Evolutionary conservation across 2,113 vertebrate genomes (phyloP), one percentile per base, ranked within the genome.

Genomic region (Dissostichus mawsoni): DNA sequence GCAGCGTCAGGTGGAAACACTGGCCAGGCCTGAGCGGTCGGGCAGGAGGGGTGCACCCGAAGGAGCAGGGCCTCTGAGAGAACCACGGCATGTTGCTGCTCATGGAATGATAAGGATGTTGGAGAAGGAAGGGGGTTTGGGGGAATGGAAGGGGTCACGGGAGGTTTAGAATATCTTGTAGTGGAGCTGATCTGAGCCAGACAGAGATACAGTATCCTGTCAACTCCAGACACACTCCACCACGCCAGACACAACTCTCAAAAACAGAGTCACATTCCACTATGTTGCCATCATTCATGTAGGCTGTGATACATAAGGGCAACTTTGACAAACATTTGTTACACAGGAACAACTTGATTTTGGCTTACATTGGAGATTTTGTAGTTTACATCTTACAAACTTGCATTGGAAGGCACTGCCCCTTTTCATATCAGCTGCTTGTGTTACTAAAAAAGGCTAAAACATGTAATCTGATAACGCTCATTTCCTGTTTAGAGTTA

Each of bases 401-500:
- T 47, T 51, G 58, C 33, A 9, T 59, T 33, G 41, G 55, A 47
- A 18, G 0, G 48, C 10, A 11, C 45, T 20, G 36, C 48, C 23
- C 58, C 51, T 55, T 71, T 61, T 71, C 41, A 63, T 61, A 80
- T 71, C 80, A 82, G 48, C 80, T 80, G 77, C 74, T 81, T 62
- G 65, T 50, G 41, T 41, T 44, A 47, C 76, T 59, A 23, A 48
- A 83, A 44, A 17, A 5, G 55, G 29, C 29, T 4, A 29, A 29
- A 0, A 29, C 29, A 81, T 66, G 33, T 70, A 44, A 78, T 86
- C 74, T 57, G 74, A 87, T 90, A 52, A 82, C n/a, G n/a, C 47
- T 61, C 2, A 63, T 89, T 84, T 90, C 80, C 89, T 92, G 84
- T 87, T 89, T 85, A 72, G 74, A 87, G 68, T 69, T 53, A 62